Base-by-base conservation (phyloP, 1,140 invertebrate genomes). In the Goniozus legneri region DNA sequence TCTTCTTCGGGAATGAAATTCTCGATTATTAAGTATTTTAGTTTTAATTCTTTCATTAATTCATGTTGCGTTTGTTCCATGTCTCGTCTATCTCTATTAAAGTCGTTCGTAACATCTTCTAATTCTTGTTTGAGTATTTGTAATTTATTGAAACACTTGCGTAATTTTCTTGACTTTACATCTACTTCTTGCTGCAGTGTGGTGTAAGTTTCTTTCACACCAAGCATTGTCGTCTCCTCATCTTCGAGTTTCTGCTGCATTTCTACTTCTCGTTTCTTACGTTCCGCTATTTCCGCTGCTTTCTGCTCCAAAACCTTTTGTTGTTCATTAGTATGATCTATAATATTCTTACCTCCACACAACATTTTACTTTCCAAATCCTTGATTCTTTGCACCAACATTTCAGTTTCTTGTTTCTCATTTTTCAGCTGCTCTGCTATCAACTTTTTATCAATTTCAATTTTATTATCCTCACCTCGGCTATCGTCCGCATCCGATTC, bases 261-360 rank as follows among this genome's bases (percentile, higher is more conserved):
- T 47, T 91, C 80, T 44, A 88, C 82, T 69, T 98, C 94, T 36
- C 87, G 88, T 36, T 86, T 81, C 43, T 88, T 85, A 18, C 92
- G 76, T 53, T 87, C 83, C 57, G 96, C 91, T 39, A 99, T 79
- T 68, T 99, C 95, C 7, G 80, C 81, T 2, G 91, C 85, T n/a
- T 92, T 93, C 63, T 92, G 89, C 62, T 96, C 92, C 6, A 99
- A 73, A 6, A 98, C 79, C 49, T 85, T 77, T 58, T 98, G 92
- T 64, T 99, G 95, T 13, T 91, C 84, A 69, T 98, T 94, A 0
- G 95, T 95, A 67, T 98, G 98, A 71, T 99, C 96, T 36, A 99
- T 81, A 7, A 99, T 82, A 77, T 99, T 99, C 74, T 98, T 97
- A 1, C 97, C 97, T 6, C 97, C 97, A 21, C 98, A 91, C 2